Evolutionary conservation across 1,140 invertebrate genomes (phyloP), one percentile per base, ranked within the genome.

Genomic region (Drosophila pruinosa): DNA sequence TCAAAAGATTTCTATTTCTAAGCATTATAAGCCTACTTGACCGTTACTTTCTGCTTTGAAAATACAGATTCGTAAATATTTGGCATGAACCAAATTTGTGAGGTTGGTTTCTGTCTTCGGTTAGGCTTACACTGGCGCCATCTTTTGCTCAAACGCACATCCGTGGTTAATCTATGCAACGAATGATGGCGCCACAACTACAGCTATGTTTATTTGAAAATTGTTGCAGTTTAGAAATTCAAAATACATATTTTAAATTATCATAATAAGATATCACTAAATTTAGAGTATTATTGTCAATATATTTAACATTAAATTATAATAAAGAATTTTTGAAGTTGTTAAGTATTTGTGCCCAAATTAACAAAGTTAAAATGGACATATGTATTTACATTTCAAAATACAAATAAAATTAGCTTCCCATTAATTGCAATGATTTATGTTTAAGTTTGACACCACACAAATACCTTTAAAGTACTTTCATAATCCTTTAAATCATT

Each of bases 401-500:
- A n/a, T n/a, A n/a, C 2, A 26, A 34, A 31, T 38, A 15, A 14
- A 39, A 38, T 26, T 24, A 38, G 39, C 2, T 39, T 21, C 1
- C 14, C 12, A 5, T 24, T 47, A 47, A 47, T 47, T 47, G 12
- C 4, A 5, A n/a, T 4, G 19, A n/a, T 3, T 43, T 4, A 21
- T 21, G 22, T 5, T 43, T 4, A 15, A 47, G n/a, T 47, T n/a
- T 15, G 43, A 47, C 21, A 45, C 21, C 22, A 45, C 21, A 12
- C 3, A 12, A 24, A 47, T 26, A 47, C 21, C 14, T 47, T 14
- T 15, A 31, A 28, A 50, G 7, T 50, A 5, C 24, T 17, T 50
- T 6, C 47, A 50, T 4, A 50, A 48, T 28, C 45, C 45, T 31
- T 50, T 50, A n/a, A n/a, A 31, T 31, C 8, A 28, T 50, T 31